Evolutionary conservation across 2,888 invertebrate species (phyloP), one percentile per base, ranked within the genome.

Genomic region (Campoletis raptor): DNA sequence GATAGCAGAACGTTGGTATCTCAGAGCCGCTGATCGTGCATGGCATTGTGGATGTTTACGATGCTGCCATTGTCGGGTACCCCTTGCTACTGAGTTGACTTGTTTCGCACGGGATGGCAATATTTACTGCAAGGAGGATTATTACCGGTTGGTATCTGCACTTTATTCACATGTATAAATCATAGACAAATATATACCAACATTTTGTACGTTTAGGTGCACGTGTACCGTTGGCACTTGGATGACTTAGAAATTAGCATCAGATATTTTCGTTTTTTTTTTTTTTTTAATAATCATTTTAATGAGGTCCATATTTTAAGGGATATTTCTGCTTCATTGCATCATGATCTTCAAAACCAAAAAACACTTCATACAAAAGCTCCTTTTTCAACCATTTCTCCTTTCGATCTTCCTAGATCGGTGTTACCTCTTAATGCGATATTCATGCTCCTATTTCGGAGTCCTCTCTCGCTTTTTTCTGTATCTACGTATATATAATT

Each of bases 91-190:
- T 9, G 98, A 98, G 93, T 95, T 97, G 88, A 98, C 98, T 90
- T 98, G 98, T 95, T 99, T 98, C 94, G 97, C 98, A 12, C 95
- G 98, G 89, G 98, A 98, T 91, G 98, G 98, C 79, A 97, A 97
- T 94, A 98, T 98, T 91, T 98, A 98, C 95, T 99, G 98, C 96
- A 98, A 98, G 94, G 98, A 98, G 92, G 98, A 99, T 94, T 99
- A 98, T 94, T 98, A 98, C 95, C 97, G 98, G 98, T 98, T 94
- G 95, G 95, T 91, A 79, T 70, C 36, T 37, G 15, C 30, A 30
- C 61, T 64, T 64, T n/a, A 64, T 36, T 8, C 37, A 18, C 4
- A 18, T n/a, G 6, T 30, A 42, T 30, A 42, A 24, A 69, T 66
- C 30, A n/a, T 66, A 36, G 5, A 45, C 37, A 12, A 18, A 37